Conservation (phyloP, 2,888 invertebrate species). For the Agapetus fuscipes region DNA sequence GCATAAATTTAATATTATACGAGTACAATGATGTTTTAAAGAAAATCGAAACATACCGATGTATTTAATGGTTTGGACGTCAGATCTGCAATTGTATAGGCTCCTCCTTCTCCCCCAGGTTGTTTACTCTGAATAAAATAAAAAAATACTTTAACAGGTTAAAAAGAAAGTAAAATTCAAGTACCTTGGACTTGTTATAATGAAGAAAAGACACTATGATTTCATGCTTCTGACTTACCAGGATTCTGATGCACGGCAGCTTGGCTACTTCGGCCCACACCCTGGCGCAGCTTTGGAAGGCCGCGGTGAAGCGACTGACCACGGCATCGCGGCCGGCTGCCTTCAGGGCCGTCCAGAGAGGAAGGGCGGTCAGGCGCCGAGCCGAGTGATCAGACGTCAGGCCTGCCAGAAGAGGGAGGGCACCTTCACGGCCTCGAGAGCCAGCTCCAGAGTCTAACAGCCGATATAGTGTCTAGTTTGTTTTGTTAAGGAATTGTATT, state of each 20-base stretch:
- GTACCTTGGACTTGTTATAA: no score
- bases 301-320: conserved; percentile 57
- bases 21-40: no score
- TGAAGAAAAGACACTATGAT: no score
- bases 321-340: conserved; percentile 64
- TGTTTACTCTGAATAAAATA: conserved; percentile 58
- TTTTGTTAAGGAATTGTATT: conserved; percentile 24
- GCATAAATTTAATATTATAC: no score
- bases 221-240: conserved; percentile 69
- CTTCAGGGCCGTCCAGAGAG: conserved; percentile 76
- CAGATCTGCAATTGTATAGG: conserved; percentile 49
- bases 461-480: conserved; percentile 31
- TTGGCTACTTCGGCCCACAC: conserved; percentile 50
- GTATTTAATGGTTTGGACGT: conserved; percentile 52
- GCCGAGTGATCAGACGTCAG: conserved; percentile 40
- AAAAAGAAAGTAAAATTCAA: conserved; percentile 1
- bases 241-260: conserved; percentile 56
- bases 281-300: conserved; percentile 63
- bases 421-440: conserved; percentile 42
- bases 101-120: conserved; percentile 66
- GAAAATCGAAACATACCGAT: conserved; percentile 48
- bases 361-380: conserved; percentile 62
- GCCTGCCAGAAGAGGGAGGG: conserved; percentile 51
- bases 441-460: conserved; percentile 36
- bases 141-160: not conserved